Evolutionary conservation across 1,140 invertebrate species (phyloP).

Genomic region (Drosophila yakuba): DNA sequence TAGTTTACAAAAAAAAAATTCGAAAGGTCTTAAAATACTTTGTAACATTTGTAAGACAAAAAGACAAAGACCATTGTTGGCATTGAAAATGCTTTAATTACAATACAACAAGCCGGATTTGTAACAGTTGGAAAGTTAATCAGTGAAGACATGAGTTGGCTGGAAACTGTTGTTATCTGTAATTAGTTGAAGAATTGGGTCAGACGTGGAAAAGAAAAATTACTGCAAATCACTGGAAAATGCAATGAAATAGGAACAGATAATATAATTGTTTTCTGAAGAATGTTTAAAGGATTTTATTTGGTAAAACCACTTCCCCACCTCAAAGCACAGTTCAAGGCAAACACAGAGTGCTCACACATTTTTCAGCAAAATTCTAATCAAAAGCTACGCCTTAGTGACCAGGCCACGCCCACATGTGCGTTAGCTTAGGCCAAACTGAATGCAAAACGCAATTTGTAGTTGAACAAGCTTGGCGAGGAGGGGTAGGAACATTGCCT

Average conservation of each 20-base stretch:
- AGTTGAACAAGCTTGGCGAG: conserved; percentile 28
- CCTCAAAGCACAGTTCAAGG: conserved; percentile 18
- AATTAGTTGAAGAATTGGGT: conserved; percentile 9
- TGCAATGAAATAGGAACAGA: not conserved
- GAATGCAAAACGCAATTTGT: conserved; percentile 66
- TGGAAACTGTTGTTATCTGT: conserved; percentile 8
- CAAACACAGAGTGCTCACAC: conserved; percentile 18
- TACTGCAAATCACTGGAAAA: not conserved
- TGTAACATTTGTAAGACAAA: not conserved
- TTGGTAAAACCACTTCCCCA: conserved; percentile 6
- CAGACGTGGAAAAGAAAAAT: not conserved
- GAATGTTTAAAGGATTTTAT: not conserved
- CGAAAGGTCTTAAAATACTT: too few species aligned
- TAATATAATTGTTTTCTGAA: too few species aligned
- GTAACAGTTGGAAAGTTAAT: conserved; percentile 25
- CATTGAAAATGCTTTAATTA: not conserved
- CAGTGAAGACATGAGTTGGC: conserved; percentile 2
- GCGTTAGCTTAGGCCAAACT: conserved; percentile 37
- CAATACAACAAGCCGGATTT: not conserved
- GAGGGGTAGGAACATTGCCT: conserved; percentile 48
- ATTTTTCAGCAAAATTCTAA: conserved; percentile 33
- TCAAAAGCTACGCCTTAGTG: conserved; percentile 42
- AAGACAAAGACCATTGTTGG: not conserved
- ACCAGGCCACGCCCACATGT: conserved; percentile 43
- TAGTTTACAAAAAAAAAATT: too few species aligned